Percentiles rank a stretch among this genome's conserved stretches.
These are phyloP conservation scores for Connochaetes taurinus DNA, from an alignment of 2,113 vertebrate species.

Conservation along the genomic window DNA sequence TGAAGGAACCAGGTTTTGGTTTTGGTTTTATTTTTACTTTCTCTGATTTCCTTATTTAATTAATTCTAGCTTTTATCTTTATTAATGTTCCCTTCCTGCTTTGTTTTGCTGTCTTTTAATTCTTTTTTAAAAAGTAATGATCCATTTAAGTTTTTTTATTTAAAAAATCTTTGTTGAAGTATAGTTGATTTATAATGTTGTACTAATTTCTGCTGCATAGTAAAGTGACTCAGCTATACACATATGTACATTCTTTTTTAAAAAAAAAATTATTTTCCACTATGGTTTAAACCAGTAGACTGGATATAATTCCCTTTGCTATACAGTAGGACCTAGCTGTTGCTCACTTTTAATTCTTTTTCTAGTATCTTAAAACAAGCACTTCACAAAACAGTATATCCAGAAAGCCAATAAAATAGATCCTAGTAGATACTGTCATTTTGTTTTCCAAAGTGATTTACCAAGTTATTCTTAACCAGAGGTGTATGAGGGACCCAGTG, in stretches of 20 bases:
- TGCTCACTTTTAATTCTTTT: not conserved
- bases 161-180: not conserved
- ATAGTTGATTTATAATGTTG: not conserved
- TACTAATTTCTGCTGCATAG: not conserved
- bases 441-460: not conserved
- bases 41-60: not conserved
- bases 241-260: not conserved
- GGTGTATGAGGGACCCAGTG: not conserved
- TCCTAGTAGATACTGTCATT: not conserved
- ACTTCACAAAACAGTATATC: not conserved
- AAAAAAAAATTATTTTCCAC: not conserved
- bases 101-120: not conserved
- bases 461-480: not conserved
- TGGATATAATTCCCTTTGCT: not conserved
- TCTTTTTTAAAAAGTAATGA: not conserved
- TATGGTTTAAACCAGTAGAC: not conserved
- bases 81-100: not conserved
- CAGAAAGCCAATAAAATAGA: not conserved
- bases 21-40: constrained; percentile 19
- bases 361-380: not conserved
- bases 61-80: constrained; percentile 12
- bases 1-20: not conserved
- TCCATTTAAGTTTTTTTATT: not conserved
- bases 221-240: not conserved
- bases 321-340: not conserved